Base-by-base conservation (phyloP, 1,140 invertebrate genomes). In the Manduca sexta region DNA sequence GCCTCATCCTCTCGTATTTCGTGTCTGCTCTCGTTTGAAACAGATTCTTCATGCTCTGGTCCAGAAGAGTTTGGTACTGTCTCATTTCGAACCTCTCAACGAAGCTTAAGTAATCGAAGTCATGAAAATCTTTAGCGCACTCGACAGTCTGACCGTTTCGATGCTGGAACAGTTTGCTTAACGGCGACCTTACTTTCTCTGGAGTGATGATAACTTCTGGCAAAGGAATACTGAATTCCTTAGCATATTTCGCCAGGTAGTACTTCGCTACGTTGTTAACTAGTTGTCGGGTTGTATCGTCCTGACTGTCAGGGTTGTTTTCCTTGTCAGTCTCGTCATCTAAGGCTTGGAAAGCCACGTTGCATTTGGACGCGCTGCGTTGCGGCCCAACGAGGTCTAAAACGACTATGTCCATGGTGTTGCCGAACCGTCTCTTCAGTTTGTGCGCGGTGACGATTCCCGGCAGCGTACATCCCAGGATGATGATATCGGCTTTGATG, bases 381-480 rank as follows among this genome's bases (percentile, higher is more conserved):
- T 45, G 7, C 0, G 44, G 45, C 1, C 45, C 49, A 17, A 48
- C 57, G 33, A 83, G 49, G 38, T 85, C 74, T 1, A 85, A 54
- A 5, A 85, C 71, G 0, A 82, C 67, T 8, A 85, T 72, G 18
- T 81, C 78, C 69, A 85, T 75, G 26, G 73, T 67, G 42, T 80
- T 58, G 1, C 82, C 82, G 44, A 85, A 85, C 46, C 63, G 73
- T 46, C 63, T 73, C 55, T 71, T 78, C 5, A 85, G 56, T 45
- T 83, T 83, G 54, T 85, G 73, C 0, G 82, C 82, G 3, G 71
- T 66, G 3, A 85, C 76, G n/a, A 85, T 74, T 1, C 79, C 82
- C 2, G 79, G 76, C 8, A 85, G 62, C 29, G 67, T 82, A 35
- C 79, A 82, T 63, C 82, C 82, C 45, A 85, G 50, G 16, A 85